These are phyloP conservation scores for Charina bottae DNA, from an alignment of 2,113 vertebrate species.

Conservation along the genomic window DNA sequence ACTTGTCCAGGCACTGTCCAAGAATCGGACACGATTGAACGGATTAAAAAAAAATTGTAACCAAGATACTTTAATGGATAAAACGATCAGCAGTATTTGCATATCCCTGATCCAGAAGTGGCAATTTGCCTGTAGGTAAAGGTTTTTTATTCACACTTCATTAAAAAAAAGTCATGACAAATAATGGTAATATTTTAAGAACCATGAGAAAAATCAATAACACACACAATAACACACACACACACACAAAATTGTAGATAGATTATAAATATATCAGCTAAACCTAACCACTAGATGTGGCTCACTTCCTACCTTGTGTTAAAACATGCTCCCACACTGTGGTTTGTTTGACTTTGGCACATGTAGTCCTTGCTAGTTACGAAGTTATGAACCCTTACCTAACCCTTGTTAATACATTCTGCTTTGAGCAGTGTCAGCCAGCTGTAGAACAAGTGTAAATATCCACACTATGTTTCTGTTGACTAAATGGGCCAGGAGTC, in stretches of 20 bases:
- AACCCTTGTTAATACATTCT: background rate
- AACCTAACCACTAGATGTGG: background rate
- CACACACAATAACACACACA: background rate
- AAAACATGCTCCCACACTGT: background rate
- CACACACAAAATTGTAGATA: background rate
- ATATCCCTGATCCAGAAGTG: background rate
- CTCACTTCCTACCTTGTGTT: background rate
- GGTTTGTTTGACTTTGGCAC: background rate
- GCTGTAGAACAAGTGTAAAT: background rate
- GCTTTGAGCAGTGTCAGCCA: background rate
- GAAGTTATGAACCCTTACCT: background rate
- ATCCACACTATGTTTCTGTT: background rate
- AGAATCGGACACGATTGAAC: no score
- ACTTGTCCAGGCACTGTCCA: no score
- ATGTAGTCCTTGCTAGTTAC: background rate
- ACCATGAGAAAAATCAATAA: background rate
- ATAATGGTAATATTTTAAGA: background rate
- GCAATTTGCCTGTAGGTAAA: background rate
- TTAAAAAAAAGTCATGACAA: background rate
- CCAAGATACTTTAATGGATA: background rate
- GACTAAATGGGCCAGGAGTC: background rate
- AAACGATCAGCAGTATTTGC: background rate
- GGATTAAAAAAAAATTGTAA: background rate
- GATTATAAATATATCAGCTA: background rate
- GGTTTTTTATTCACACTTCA: background rate